Percentiles rank a stretch among this genome's conserved stretches.
phyloP scores from a whole-genome alignment of 1,140 invertebrate genomes.

The Plutomurus gul region DNA sequence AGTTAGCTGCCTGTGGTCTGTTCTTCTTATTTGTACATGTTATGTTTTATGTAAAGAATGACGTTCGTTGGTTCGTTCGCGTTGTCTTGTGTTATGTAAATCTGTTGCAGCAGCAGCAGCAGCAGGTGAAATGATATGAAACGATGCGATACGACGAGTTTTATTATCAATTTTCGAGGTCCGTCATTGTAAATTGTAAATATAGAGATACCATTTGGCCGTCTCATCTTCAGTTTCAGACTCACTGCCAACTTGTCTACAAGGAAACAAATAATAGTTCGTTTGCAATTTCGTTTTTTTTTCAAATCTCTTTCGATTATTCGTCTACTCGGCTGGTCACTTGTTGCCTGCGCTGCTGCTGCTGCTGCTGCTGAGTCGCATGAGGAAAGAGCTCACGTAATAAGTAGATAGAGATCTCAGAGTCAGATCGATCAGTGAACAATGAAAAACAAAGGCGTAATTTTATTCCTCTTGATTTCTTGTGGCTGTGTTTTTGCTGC shows the following conservation, averaged over 20 bases:
- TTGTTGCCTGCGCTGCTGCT: not conserved
- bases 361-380: too few relatives aligned
- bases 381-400: too few relatives aligned
- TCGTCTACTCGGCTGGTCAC: too few relatives aligned
- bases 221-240: conserved; percentile 22
- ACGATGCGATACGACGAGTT: not conserved
- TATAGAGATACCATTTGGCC: conserved; percentile 14
- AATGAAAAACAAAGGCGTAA: conserved; percentile 14
- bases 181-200: conserved; percentile 10
- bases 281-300: not conserved
- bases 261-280: not conserved
- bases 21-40: too few relatives aligned
- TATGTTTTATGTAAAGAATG: too few relatives aligned
- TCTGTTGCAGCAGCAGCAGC: too few relatives aligned
- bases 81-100: not conserved
- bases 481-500: not conserved
- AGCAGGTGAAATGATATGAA: too few relatives aligned
- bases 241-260: not conserved
- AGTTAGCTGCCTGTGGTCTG: too few relatives aligned
- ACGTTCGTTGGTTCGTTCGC: too few relatives aligned
- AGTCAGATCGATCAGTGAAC: not conserved
- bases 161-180: conserved; percentile 25
- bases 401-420: too few relatives aligned
- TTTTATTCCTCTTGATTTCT: not conserved
- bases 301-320: too few relatives aligned